A percentile compares a stretch with the other conserved stretches of the same genome.
phyloP scores from a whole-genome alignment of 1,140 invertebrate species.

The Drosophila lacertosa region DNA sequence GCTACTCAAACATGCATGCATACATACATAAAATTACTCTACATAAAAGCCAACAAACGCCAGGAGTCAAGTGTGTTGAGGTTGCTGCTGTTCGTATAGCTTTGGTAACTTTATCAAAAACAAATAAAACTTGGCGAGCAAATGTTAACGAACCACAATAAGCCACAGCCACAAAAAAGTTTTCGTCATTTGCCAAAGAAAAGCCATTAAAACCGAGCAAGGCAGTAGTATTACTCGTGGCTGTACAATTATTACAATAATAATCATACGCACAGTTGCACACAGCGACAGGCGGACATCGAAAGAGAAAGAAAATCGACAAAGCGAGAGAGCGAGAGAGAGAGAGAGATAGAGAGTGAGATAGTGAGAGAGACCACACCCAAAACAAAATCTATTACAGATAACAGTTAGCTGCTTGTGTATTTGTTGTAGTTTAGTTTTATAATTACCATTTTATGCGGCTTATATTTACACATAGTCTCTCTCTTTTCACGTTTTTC shows the following conservation, averaged over 20 bases:
- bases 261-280: constrained; percentile 79
- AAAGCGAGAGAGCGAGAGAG: not conserved
- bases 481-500: constrained; percentile 50
- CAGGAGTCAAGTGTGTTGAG: constrained; percentile 20
- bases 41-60: constrained; percentile 48
- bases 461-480: constrained; percentile 69
- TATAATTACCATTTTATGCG: constrained; percentile 80
- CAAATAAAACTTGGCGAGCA: constrained; percentile 54
- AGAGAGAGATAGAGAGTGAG: not conserved
- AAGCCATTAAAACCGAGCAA: constrained; percentile 66
- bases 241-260: constrained; percentile 71
- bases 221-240: constrained; percentile 24
- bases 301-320: not conserved
- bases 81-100: constrained; percentile 2
- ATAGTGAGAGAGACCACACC: constrained; percentile 13
- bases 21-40: constrained; percentile 69
- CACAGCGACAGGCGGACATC: constrained; percentile 27
- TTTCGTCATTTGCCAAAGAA: constrained; percentile 55
- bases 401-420: constrained; percentile 40
- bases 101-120: constrained; percentile 51
- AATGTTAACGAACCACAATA: constrained; percentile 62
- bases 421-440: constrained; percentile 71
- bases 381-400: constrained; percentile 68
- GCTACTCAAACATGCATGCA: constrained; percentile 75
- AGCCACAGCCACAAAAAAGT: constrained; percentile 58